Conservation (phyloP, 1,140 invertebrate species). For the Saxidomus purpurata region DNA sequence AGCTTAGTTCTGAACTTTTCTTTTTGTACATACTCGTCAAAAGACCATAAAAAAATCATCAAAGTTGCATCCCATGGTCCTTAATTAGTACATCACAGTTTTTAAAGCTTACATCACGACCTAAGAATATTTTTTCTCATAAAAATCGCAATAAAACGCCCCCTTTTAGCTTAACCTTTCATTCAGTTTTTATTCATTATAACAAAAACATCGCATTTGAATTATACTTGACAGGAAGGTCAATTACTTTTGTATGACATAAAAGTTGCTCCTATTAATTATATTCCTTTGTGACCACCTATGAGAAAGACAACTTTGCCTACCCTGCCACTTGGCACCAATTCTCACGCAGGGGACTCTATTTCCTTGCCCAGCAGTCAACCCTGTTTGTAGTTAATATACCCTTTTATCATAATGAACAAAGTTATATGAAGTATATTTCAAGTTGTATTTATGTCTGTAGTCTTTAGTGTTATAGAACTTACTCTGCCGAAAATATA, state of each 20-base stretch:
- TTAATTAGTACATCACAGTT: neutral
- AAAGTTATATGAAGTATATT: too few relatives aligned
- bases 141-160: neutral
- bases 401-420: neutral
- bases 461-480: too few relatives aligned
- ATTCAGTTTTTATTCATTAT: neutral
- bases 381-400: neutral
- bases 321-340: neutral
- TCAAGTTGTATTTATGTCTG: too few relatives aligned
- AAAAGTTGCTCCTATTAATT: neutral
- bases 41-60: too few relatives aligned
- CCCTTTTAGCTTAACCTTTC: neutral
- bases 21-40: too few relatives aligned
- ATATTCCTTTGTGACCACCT: neutral
- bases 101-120: slow-evolving; percentile 3
- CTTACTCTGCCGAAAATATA: too few relatives aligned
- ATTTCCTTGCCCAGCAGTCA: neutral
- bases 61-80: neutral
- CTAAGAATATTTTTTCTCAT: neutral
- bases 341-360: too few relatives aligned
- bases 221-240: neutral
- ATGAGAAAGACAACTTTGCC: neutral
- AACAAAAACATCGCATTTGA: neutral
- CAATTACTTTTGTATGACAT: neutral
- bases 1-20: too few relatives aligned